phyloP scores from a whole-genome alignment of 2,888 invertebrate species.

The Zaprionus lineosus region DNA sequence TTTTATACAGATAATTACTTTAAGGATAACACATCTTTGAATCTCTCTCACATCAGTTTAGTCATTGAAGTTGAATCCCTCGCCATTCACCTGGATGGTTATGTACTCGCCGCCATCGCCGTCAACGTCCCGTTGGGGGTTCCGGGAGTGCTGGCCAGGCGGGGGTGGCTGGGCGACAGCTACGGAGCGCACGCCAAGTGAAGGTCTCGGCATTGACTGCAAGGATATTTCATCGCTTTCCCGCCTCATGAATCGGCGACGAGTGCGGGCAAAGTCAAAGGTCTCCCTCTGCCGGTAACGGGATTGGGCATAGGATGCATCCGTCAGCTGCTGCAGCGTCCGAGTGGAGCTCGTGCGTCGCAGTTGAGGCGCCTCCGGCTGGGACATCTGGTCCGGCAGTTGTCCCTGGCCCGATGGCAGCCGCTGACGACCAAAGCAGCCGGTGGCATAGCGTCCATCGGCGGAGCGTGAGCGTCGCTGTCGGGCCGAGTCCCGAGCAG shows the following conservation, averaged over 20 bases:
- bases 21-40: not conserved
- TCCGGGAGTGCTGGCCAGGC: not conserved
- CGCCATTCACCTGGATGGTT: conserved; percentile 75
- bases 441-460: conserved; percentile 79
- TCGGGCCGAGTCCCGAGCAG: conserved; percentile 70
- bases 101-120: conserved; percentile 39
- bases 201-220: conserved; percentile 40
- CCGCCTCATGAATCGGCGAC: conserved; percentile 62
- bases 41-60: conserved; percentile 25
- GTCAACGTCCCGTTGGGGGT: conserved; percentile 18
- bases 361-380: conserved; percentile 13
- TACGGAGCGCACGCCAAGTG: conserved; percentile 1
- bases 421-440: conserved; percentile 62
- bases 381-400: conserved; percentile 27
- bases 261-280: conserved; percentile 62
- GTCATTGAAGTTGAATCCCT: conserved; percentile 69
- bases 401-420: conserved; percentile 16
- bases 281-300: conserved; percentile 64
- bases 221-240: conserved; percentile 69
- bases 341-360: conserved; percentile 57
- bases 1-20: conserved; percentile 18
- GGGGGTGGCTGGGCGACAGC: conserved; percentile 9
- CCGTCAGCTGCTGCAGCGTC: conserved; percentile 66
- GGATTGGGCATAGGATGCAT: conserved; percentile 67
- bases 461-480: conserved; percentile 79